phyloP scores from a whole-genome alignment of 2,113 vertebrate species.

The Hyla sarda region DNA sequence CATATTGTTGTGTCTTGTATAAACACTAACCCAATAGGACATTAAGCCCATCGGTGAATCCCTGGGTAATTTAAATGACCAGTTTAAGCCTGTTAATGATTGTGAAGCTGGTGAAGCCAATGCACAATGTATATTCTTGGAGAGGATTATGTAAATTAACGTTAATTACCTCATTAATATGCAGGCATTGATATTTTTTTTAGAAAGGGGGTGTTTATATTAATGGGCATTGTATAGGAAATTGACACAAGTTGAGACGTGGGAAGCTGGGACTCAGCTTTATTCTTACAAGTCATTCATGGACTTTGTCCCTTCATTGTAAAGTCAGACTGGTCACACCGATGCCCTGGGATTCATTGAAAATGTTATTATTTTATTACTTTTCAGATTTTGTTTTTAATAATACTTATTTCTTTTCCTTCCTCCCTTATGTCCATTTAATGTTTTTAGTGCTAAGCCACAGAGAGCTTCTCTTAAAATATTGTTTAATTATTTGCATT shows the following conservation, averaged over 20 bases:
- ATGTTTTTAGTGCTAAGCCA: constrained; percentile 3
- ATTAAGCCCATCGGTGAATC: neutral
- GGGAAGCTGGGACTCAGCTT: neutral
- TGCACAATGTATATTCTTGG: constrained; percentile 11
- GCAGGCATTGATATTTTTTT: constrained; percentile 6
- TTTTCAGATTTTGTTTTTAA: neutral
- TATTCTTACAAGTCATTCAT: neutral
- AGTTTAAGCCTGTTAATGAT: constrained; percentile 21
- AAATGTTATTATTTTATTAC: constrained; percentile 13
- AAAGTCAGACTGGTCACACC: neutral
- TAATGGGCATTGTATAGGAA: constrained; percentile 7
- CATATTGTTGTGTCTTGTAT: neutral
- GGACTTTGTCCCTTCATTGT: neutral
- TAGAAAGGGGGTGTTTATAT: neutral
- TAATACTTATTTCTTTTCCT: neutral
- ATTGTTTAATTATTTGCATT: constrained; percentile 40
- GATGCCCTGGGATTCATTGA: constrained; percentile 21
- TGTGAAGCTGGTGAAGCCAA: neutral
- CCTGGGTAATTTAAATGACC: constrained; percentile 25
- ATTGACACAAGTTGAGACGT: neutral
- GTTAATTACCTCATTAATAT: constrained; percentile 19
- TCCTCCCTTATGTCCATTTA: neutral
- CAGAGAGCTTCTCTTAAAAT: constrained; percentile 23
- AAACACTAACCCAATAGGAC: neutral
- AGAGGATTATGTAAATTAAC: constrained; percentile 13